Percentiles rank a stretch among this genome's conserved stretches.
Conservation (phyloP, 2,113 vertebrate genomes). For the Acinonyx jubatus region DNA sequence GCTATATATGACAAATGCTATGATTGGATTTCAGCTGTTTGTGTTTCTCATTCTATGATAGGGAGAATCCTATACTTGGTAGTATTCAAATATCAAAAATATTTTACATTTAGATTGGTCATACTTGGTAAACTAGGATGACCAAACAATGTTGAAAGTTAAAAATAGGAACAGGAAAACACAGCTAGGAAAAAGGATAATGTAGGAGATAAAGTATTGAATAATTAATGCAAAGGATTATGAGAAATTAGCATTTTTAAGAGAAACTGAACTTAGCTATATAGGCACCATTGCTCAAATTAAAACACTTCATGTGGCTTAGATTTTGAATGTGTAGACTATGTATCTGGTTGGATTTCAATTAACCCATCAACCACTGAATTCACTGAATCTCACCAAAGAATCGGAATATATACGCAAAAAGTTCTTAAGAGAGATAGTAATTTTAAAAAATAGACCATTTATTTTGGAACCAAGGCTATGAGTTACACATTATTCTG, state of each 20-base stretch:
- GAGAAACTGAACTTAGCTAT: neutral
- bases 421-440: neutral
- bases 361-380: neutral
- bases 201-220: neutral
- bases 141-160: neutral
- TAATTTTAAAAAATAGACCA: neutral
- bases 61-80: neutral
- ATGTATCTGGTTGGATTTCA: neutral
- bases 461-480: neutral
- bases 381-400: neutral
- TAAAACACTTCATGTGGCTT: neutral
- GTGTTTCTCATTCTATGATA: neutral
- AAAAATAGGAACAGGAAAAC: neutral
- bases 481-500: constrained; percentile 21
- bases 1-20: neutral
- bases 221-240: neutral
- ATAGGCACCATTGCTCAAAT: neutral
- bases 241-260: neutral
- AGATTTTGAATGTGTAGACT: neutral
- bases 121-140: neutral
- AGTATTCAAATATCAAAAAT: neutral
- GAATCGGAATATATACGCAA: neutral
- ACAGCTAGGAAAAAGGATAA: neutral
- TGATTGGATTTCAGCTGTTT: neutral
- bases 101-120: neutral